Conservation (phyloP, 2,888 invertebrate genomes). For the Thysanoteuthis rhombus region DNA sequence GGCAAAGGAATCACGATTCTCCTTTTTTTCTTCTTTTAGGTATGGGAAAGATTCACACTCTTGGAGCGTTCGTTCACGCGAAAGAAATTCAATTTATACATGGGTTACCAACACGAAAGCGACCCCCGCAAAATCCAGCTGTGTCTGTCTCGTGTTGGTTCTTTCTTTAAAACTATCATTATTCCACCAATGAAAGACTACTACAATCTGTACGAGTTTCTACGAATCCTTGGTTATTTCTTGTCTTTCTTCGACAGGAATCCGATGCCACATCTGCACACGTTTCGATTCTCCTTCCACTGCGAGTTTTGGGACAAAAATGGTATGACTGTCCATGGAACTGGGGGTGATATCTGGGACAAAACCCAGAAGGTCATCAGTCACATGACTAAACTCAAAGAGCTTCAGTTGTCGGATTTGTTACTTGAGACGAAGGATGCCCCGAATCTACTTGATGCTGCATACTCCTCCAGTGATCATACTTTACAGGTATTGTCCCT, state of each 20-base stretch:
- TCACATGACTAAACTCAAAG: conserved; percentile 75
- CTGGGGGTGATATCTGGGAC: conserved; percentile 73
- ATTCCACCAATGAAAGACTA: conserved; percentile 82
- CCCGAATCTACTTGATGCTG: conserved; percentile 78
- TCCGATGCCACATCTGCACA: conserved; percentile 55
- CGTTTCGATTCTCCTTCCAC: conserved; percentile 77
- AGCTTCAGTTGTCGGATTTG: conserved; percentile 78
- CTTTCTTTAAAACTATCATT: conserved; percentile 75
- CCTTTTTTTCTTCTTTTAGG: conserved; percentile 48
- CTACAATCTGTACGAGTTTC: conserved; percentile 84
- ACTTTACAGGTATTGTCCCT: conserved; percentile 75
- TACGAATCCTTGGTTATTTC: conserved; percentile 83
- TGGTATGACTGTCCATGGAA: conserved; percentile 75
- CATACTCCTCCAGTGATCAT: conserved; percentile 73
- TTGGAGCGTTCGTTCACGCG: conserved; percentile 80
- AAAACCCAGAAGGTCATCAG: conserved; percentile 73
- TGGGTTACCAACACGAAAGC: conserved; percentile 80
- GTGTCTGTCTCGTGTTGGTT: conserved; percentile 78
- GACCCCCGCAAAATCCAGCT: conserved; percentile 68
- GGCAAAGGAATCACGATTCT: not conserved
- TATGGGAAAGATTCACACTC: conserved; percentile 81
- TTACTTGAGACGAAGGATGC: conserved; percentile 77
- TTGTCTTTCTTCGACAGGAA: conserved; percentile 70
- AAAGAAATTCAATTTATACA: conserved; percentile 81
- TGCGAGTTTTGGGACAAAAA: conserved; percentile 66